Evolutionary conservation across 1,140 invertebrate genomes (phyloP), one percentile per base, ranked within the genome.

Genomic region (Drosophila orena): DNA sequence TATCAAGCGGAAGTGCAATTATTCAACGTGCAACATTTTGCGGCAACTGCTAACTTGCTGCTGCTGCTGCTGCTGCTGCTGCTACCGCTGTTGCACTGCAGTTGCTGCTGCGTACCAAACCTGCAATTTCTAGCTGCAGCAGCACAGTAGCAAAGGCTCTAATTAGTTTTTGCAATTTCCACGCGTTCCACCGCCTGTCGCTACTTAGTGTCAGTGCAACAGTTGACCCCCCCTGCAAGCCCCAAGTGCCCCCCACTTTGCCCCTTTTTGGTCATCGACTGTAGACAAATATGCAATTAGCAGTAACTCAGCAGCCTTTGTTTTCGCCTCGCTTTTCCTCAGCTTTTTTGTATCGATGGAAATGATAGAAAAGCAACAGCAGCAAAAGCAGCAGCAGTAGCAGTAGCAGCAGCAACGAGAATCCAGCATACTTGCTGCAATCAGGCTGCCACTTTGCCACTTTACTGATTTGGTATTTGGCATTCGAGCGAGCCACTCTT

Each of bases 1-100:
- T 90, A 89, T 89, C 84, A 89, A 83, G 84, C 84, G 84, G 84
- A 89, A 89, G 84, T 89, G 84, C 84, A 89, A 89, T 89, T 89
- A 89, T 89, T 89, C 84, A 89, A 89, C 84, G 84, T 89, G 84
- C 84, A 84, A 89, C 77, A 90, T 89, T 89, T 84, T 89, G 84
- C 84, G 61, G 84, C 77, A 86, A 74, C 78, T 75, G 74, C 57
- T 64, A 86, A 65, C 44, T 55, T 58, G 74, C 57, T 27, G 34
- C 43, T 30, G 57, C 50, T 37, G 59, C 62, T 64, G 57, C 44
- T 14, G 27, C 49, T 77, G 61, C 22, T 22, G 1, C 17, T 17
- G 17, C 17, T 17, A 17, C 17, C 17, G 17, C 17, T 17, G 17
- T 27, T 27, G 27, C 27, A 44, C 47, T 54, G 46, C 42, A 50